Evolutionary conservation across 2,797 vertebrate genomes (phyloP).

Genomic region (Oreochromis grahami): DNA sequence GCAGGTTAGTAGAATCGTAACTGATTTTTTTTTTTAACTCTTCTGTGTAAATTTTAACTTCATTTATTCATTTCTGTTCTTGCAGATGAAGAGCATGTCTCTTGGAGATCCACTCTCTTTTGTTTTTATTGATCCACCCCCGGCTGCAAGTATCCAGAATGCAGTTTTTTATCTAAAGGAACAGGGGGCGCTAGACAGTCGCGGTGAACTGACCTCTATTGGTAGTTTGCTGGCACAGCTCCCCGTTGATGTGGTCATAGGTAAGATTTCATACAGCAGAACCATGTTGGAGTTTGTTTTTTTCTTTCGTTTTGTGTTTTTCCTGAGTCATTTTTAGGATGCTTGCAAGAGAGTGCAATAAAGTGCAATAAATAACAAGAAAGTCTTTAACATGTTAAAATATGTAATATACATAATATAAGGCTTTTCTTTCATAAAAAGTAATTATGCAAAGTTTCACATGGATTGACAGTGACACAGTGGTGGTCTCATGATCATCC

Average conservation of each 20-base stretch:
- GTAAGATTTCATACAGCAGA: slow-evolving; percentile 54
- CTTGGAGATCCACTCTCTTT: slow-evolving; percentile 88
- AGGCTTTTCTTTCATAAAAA: neutral
- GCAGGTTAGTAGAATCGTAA: neutral
- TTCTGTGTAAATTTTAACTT: neutral
- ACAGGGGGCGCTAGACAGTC: slow-evolving; percentile 85
- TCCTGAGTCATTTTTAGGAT: neutral
- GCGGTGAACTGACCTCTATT: slow-evolving; percentile 81
- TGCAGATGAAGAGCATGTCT: slow-evolving; percentile 92
- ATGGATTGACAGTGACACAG: fast-evolving
- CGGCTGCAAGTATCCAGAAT: slow-evolving; percentile 83
- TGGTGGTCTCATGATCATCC: neutral
- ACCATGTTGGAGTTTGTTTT: neutral
- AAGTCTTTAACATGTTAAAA: neutral
- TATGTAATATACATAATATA: neutral
- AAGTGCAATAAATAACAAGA: neutral
- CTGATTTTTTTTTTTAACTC: neutral
- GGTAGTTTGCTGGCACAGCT: slow-evolving; percentile 87
- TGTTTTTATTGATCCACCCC: slow-evolving; percentile 88
- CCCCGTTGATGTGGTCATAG: slow-evolving; percentile 91
- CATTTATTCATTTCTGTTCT: neutral
- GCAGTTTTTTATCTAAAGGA: slow-evolving; percentile 85
- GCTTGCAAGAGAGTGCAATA: neutral
- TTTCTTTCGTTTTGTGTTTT: neutral
- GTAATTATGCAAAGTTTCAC: neutral